Conservation (phyloP, 2,113 vertebrate species). For the Elephas maximus region DNA sequence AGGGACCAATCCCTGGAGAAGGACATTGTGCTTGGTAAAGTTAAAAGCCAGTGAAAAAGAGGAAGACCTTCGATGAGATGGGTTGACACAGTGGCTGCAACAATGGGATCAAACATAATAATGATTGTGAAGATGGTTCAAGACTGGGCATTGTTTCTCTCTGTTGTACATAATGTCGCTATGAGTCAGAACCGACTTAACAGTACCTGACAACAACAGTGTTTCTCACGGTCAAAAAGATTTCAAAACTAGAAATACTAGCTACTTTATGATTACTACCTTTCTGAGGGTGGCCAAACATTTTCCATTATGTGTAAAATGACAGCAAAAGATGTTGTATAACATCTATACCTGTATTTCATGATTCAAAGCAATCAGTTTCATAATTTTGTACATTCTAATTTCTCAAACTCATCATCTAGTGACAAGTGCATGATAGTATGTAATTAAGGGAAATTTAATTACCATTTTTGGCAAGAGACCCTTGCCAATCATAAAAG, state of each 20-base stretch:
- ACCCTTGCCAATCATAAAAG: not conserved
- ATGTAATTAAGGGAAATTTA: constrained; percentile 30
- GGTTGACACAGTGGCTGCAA: no score
- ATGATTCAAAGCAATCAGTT: constrained; percentile 1
- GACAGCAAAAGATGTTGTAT: not conserved
- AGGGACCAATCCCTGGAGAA: no score
- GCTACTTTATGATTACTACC: not conserved
- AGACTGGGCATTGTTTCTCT: no score
- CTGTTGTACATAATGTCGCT: no score
- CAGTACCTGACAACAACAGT: not conserved
- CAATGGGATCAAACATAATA: no score
- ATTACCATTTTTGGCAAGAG: not conserved
- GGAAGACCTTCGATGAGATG: no score
- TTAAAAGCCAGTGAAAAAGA: no score
- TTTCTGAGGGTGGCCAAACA: not conserved
- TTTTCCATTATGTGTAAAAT: not conserved
- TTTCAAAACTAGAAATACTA: not conserved
- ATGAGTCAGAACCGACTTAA: no score
- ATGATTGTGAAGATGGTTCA: no score
- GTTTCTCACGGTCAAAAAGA: not conserved
- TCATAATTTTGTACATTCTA: not conserved
- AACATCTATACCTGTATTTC: not conserved
- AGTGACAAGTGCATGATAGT: not conserved
- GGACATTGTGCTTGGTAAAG: no score
- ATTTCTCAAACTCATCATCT: not conserved